Conservation (phyloP, 1,140 invertebrate species). For the Phymorhynchus buccinoides region DNA sequence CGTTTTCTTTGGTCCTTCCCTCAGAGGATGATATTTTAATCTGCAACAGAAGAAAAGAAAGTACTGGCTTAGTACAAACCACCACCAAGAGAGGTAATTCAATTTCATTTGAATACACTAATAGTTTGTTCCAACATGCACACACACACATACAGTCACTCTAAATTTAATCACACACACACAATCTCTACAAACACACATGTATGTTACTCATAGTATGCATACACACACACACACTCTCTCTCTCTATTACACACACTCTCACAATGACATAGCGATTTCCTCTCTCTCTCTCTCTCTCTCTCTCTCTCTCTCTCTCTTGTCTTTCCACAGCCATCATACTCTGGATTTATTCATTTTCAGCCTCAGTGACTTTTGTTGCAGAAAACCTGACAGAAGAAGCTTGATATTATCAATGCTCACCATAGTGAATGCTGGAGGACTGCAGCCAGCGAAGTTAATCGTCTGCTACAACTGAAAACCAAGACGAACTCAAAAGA, state of each 20-base stretch:
- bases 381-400: not conserved
- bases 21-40: not conserved
- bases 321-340: not conserved
- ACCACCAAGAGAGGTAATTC: not conserved
- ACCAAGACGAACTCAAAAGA: too few relatives aligned
- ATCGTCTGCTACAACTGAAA: not conserved
- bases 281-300: not conserved
- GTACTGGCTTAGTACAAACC: not conserved
- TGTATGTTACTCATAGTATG: not conserved
- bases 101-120: not conserved
- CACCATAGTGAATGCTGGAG: not conserved
- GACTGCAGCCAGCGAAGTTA: not conserved
- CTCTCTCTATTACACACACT: not conserved
- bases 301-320: not conserved
- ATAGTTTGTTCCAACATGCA: not conserved
- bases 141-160: not conserved
- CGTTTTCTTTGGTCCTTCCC: too few relatives aligned
- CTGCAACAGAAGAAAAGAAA: not conserved
- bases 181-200: not conserved
- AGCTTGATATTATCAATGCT: not conserved
- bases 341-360: not conserved
- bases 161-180: conserved; percentile 14
- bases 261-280: not conserved
- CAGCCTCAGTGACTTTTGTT: not conserved
- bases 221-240: conserved; percentile 9